These are phyloP conservation scores for Oreonectes daqikongensis DNA, from an alignment of 2,797 vertebrate species.

Conservation along the genomic window DNA sequence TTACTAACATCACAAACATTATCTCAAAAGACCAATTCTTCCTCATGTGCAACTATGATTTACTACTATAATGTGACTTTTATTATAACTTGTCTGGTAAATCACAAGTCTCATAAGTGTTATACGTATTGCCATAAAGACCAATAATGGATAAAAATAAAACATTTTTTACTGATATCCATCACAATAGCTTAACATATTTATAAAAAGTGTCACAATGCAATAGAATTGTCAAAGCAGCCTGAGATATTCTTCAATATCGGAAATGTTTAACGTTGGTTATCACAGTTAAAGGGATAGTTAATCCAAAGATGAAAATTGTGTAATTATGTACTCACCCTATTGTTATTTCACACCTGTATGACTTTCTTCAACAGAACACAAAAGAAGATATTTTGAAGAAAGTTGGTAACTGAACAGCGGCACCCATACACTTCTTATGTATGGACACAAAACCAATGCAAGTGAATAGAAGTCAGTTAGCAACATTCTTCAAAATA, in stretches of 20 bases:
- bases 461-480: too few species aligned
- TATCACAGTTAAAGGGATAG: not conserved
- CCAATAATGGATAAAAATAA: not conserved
- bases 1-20: not conserved
- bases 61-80: not conserved
- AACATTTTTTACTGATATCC: not conserved
- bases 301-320: too few species aligned
- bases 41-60: not conserved
- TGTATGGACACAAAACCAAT: too few species aligned
- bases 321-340: too few species aligned
- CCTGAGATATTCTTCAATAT: not conserved
- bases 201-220: not conserved
- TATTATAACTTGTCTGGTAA: not conserved
- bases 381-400: too few species aligned
- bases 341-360: too few species aligned
- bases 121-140: not conserved
- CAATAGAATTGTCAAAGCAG: not conserved
- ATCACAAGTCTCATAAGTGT: not conserved
- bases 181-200: not conserved
- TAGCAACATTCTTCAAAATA: too few species aligned
- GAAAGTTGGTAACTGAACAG: too few species aligned
- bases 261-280: not conserved
- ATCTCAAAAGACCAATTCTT: not conserved
- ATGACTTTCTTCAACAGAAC: too few species aligned
- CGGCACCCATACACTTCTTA: too few species aligned